Percentiles rank a stretch among this genome's conserved stretches.
Conservation (phyloP, 2,113 vertebrate genomes). For the Hippocampus barbouri region DNA sequence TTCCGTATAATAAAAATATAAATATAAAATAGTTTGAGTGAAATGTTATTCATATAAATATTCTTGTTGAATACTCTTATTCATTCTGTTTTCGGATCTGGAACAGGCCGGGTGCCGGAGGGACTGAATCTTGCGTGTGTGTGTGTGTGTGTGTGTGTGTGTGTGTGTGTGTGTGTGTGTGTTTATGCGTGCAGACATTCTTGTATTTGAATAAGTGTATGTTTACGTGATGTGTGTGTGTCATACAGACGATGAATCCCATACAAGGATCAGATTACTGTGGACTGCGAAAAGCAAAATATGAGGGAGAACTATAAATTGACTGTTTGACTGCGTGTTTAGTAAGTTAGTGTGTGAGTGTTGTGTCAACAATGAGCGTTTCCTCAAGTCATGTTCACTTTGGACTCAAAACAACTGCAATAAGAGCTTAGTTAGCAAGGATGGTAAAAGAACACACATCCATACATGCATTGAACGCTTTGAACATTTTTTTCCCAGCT, state of each 20-base stretch:
- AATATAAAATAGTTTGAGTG: neutral
- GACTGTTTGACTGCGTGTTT: constrained; percentile 3
- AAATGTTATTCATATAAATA: neutral
- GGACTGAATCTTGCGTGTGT: neutral
- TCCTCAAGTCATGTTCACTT: constrained; percentile 27
- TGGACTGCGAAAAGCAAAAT: constrained; percentile 23
- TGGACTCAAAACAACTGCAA: neutral
- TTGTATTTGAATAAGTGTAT: neutral
- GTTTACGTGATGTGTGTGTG: constrained; percentile 5
- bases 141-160: neutral
- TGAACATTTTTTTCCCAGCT: neutral
- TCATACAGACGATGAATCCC: constrained; percentile 2
- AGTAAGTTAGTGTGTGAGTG: constrained; percentile 17
- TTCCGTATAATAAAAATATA: neutral
- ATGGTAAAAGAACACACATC: neutral
- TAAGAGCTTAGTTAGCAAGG: neutral
- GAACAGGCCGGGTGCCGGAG: neutral
- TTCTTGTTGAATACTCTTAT: neutral
- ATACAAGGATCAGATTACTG: constrained; percentile 38
- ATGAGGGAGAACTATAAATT: neutral
- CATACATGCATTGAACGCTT: neutral
- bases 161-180: too few relatives aligned
- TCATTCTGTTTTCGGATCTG: neutral
- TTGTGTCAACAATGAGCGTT: constrained; percentile 34
- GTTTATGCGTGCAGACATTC: neutral